Conservation (phyloP, 1,140 invertebrate species). For the Drosophila eugracilis region DNA sequence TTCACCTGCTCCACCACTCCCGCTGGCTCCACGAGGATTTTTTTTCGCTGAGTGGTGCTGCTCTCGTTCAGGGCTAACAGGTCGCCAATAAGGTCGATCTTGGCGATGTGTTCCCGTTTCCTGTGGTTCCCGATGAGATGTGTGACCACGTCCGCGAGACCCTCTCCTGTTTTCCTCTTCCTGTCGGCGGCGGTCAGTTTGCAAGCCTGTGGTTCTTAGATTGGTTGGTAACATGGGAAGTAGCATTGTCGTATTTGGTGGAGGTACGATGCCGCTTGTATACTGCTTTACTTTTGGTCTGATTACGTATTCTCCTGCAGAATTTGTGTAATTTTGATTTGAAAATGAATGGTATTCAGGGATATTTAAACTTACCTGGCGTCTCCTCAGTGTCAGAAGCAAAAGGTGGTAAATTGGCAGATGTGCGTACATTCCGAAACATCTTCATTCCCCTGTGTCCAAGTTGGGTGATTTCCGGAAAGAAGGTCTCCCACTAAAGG, state of each 20-base stretch:
- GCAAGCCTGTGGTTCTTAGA: not conserved
- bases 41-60: not conserved
- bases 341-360: too few relatives aligned
- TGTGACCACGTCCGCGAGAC: not conserved
- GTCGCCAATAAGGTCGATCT: conserved; percentile 3
- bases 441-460: conserved; percentile 5
- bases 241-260: not conserved
- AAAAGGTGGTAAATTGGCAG: conserved; percentile 23
- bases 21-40: conserved; percentile 1
- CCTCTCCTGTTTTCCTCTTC: conserved; percentile 1
- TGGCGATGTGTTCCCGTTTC: conserved; percentile 1
- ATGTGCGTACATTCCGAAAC: conserved; percentile 10
- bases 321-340: too few relatives aligned
- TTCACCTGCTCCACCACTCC: not conserved
- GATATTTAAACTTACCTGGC: not conserved
- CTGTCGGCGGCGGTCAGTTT: not conserved
- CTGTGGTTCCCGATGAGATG: not conserved
- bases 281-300: not conserved
- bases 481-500: conserved; percentile 39
- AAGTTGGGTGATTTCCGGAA: conserved; percentile 24
- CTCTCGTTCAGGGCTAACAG: not conserved
- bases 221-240: conserved; percentile 7
- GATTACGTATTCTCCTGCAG: conserved; percentile 11
- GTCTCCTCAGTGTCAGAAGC: conserved; percentile 3
- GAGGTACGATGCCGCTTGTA: not conserved